Conservation (phyloP, 2,113 vertebrate species). For the Oenanthe melanoleuca region DNA sequence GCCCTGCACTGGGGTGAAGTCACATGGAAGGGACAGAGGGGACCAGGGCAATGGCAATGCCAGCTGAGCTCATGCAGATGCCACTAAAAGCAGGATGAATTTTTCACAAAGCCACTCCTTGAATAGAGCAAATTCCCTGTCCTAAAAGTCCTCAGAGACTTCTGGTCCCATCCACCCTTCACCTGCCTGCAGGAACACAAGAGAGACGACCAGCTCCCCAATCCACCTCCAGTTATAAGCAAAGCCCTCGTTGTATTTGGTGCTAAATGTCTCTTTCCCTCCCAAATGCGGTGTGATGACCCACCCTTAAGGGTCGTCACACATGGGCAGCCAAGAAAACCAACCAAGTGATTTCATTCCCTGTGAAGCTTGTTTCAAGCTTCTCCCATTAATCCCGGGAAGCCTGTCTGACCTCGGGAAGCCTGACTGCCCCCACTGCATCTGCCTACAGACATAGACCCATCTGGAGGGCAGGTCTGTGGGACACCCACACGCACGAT, state of each 20-base stretch:
- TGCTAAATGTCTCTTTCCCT: background rate
- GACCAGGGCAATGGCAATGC: background rate
- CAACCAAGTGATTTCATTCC: background rate
- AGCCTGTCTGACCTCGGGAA: background rate
- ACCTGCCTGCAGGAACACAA: background rate
- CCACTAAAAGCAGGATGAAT: background rate
- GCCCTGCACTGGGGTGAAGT: background rate
- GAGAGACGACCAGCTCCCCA: fast-evolving
- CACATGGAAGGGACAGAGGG: fast-evolving
- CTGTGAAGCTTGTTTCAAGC: background rate
- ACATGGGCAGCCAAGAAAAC: background rate
- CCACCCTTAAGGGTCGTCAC: background rate
- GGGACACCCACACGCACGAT: fast-evolving
- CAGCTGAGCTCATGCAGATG: background rate
- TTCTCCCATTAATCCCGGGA: background rate
- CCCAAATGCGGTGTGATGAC: background rate
- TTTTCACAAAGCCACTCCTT: background rate
- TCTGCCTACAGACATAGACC: background rate
- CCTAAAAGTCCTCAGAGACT: background rate
- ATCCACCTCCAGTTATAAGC: background rate
- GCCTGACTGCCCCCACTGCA: background rate
- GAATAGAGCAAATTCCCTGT: background rate
- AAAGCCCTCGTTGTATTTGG: background rate
- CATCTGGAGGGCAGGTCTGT: background rate
- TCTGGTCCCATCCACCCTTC: background rate